Base-by-base conservation (phyloP, 1,140 invertebrate genomes). In the Drusus annulatus region DNA sequence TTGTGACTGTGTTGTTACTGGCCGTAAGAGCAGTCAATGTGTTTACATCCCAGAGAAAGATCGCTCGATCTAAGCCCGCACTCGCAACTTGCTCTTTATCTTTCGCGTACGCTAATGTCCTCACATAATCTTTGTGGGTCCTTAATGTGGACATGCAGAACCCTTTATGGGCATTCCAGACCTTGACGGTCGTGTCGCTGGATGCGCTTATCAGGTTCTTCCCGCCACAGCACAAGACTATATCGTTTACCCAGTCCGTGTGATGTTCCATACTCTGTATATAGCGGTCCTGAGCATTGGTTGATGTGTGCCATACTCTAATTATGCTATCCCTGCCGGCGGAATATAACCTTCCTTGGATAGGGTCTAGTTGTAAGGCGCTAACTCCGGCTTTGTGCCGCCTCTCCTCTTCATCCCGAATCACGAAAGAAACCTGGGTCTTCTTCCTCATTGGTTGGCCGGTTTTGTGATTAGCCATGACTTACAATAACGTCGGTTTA, bases 131-230 rank as follows among this genome's bases (percentile, higher is more conserved):
- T 86, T 98, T 98, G 87, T 99, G 98, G 36, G 98, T 99, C 80
- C 98, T 90, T 82, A 99, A 89, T 2, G 98, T 99, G 0, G 97
- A 98, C 96, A 99, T 98, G 87, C 98, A 99, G 87, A 99, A 99
- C n/a, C 98, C 98, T 93, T 99, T 99, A 81, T 98, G 97, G 16
- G 98, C 97, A 91, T 99, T 99, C 99, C 98, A 99, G 71, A 99
- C 97, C 91, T 99, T 99, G 0, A 99, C 98, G 51, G 98, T 99
- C 54, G 98, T 99, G 88, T 99, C 99, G 83, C 97, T 98, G 86
- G 98, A 99, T 3, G 98, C 98, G 76, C 98, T 99, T 87, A 99
- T 99, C 84, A 99, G 92, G 90, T 99, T 98, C 89, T 97, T 95
- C 36, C 98, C 98, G 84, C 95, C 95, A 90, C 98, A 99, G 87